Evolutionary conservation across 2,797 vertebrate species (phyloP).

Genomic region (Takifugu ocellatus): DNA sequence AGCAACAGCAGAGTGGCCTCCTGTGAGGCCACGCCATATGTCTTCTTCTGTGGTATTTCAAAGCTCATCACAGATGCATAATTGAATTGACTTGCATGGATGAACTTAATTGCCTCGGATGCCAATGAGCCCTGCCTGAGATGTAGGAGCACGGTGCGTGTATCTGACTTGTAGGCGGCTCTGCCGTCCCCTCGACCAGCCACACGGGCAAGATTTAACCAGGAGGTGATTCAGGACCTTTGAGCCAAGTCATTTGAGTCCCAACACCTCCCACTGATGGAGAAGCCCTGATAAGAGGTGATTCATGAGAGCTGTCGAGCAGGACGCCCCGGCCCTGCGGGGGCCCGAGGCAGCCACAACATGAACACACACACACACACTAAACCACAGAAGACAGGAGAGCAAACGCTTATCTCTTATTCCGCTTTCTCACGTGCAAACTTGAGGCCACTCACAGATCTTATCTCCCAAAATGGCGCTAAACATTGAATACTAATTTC

Average conservation of each 20-base stretch:
- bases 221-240: constrained; percentile 47
- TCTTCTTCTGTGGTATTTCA: constrained; percentile 63
- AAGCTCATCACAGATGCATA: constrained; percentile 71
- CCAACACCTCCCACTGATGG: constrained; percentile 36
- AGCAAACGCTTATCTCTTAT: constrained; percentile 2
- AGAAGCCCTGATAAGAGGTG: constrained; percentile 45
- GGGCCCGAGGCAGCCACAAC: constrained; percentile 5
- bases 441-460: neutral
- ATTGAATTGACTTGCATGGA: constrained; percentile 77
- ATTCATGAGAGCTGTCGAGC: constrained; percentile 48
- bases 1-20: constrained; percentile 9
- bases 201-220: constrained; percentile 42
- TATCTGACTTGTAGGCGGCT: constrained; percentile 58
- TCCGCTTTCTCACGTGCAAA: constrained; percentile 3
- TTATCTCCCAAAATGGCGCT: neutral
- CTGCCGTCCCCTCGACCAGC: constrained; percentile 22
- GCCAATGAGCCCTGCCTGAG: constrained; percentile 58
- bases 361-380: constrained; percentile 9
- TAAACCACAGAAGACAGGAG: neutral
- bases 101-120: constrained; percentile 75
- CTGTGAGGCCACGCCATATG: constrained; percentile 40
- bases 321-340: constrained; percentile 22
- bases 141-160: constrained; percentile 55
- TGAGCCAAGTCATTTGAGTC: constrained; percentile 46
- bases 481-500: neutral